Base-by-base conservation (phyloP, 2,113 vertebrate species). In the Datnioides undecimradiatus region DNA sequence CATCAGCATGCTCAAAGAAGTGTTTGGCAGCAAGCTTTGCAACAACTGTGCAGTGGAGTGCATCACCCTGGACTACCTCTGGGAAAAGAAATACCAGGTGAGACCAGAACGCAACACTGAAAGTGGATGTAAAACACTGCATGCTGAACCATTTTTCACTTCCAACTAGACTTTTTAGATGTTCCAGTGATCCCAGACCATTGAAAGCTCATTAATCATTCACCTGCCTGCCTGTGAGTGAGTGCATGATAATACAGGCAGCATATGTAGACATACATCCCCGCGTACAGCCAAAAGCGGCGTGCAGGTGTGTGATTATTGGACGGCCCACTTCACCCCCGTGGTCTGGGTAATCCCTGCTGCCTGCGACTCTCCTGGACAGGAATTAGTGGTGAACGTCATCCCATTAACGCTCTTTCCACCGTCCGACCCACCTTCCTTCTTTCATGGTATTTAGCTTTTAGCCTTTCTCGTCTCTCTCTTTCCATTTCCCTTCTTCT, bases 71-170 rank as follows among this genome's bases (percentile, higher is more conserved):
- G 91, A 94, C 33, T 96, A 89, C 82, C 94, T 99, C 80, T 99
- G 98, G 98, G 94, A 96, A 62, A 96, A 94, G 82, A 96, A 95
- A 80, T 88, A 94, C 36, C 98, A 99, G 97, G 98, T 99, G 73
- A 45, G 55, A 41, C 23, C n/a, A 23, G 27, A 13, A 49, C 55
- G 46, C 11, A 36, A 9, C 17, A 8, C 6, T 23, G 1, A 57
- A 41, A 13, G 9, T 29, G 17, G 31, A 23, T 6, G 6, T 1
- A 4, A 46, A 19, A 34, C 40, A 54, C 8, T 23, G 43, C 13
- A 31, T 36, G 34, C 25, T 12, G 21, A 60, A 41, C 14, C 14
- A 11, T 60, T 14, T 59, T 66, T 27, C 14, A 31, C 8, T 31
- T 55, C 29, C 25, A 55, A 33, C 16, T 5, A 43, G 7, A 16